Evolutionary conservation across 2,797 vertebrate species (phyloP), one percentile per base, ranked within the genome.

Genomic region (Betta splendens): DNA sequence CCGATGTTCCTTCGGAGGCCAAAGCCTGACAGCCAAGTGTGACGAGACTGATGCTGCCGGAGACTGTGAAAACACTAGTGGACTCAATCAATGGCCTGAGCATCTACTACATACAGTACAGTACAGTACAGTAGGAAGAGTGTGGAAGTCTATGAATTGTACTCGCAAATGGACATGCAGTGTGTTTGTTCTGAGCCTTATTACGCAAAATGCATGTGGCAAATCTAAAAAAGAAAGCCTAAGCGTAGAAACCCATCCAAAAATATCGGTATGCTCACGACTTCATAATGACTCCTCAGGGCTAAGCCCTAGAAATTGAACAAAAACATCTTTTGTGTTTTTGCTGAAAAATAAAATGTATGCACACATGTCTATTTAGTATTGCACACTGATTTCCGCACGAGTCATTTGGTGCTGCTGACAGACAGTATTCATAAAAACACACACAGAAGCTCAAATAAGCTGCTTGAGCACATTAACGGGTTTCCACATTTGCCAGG

Each of bases 11-110:
- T 67, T 55, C 2, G 28, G 71, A 76, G 37, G 29, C 70, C 65
- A 75, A 62, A 37, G 63, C 38, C 46, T 80, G 77, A 63, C 61
- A 79, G 65, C 67, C 70, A 74, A 48, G 59, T 63, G 60, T 48
- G 54, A 67, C 64, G 26, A 65, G 64, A 77, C 48, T 64, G 71
- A 74, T 81, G 62, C 62, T 53, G 39, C 57, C 25, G 13, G 38
- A 38, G 26, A 48, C 73, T 64, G 63, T 43, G 59, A 47, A 28
- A 33, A 60, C 58, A 31, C 21, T 36, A 28, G 40, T 40, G 28
- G 55, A 35, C 35, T 37, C 33, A 43, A 49, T 66, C 39, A 35
- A 55, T 21, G 28, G 46, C 52, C 46, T 50, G 33, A 57, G 29
- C 39, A 53, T 38, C 59, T 25, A 23, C 20, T 37, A 59, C 16